Evolutionary conservation across 2,797 vertebrate species (phyloP).

Genomic region (Rhynchonycteris naso): DNA sequence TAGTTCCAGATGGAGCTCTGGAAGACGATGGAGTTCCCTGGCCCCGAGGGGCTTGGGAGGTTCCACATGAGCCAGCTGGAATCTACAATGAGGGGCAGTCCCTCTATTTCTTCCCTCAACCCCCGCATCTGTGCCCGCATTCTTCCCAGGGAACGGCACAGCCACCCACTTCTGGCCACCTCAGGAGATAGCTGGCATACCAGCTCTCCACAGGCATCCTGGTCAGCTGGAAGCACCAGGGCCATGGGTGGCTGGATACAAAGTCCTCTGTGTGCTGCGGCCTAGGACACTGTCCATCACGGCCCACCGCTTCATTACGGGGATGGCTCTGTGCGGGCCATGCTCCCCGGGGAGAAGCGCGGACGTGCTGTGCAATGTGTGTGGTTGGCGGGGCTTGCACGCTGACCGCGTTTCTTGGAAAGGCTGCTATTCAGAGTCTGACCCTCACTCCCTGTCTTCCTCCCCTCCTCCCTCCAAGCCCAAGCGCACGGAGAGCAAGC

Average conservation of each 20-base stretch:
- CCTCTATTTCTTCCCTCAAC: background rate
- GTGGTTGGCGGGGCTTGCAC: background rate
- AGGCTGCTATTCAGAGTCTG: conserved; percentile 16
- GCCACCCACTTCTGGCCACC: conserved; percentile 73
- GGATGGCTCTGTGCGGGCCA: conserved; percentile 60
- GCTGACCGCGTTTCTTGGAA: background rate
- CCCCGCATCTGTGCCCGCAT: conserved; percentile 42
- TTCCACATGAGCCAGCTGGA: background rate
- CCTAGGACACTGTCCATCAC: conserved; percentile 49
- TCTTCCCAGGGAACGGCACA: conserved; percentile 57
- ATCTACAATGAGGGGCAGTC: background rate
- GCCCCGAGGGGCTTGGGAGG: background rate
- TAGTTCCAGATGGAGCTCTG: background rate
- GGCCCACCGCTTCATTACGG: conserved; percentile 69
- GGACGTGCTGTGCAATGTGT: conserved; percentile 42
- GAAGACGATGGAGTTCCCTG: background rate
- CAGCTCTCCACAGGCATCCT: conserved; percentile 81
- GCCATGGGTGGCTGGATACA: conserved; percentile 66
- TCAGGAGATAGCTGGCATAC: conserved; percentile 83
- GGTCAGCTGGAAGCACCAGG: conserved; percentile 77
- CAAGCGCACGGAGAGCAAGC: background rate
- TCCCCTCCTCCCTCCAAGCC: background rate
- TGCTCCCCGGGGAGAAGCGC: conserved; percentile 36
- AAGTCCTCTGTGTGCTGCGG: conserved; percentile 70
- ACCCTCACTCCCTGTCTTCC: background rate